Conservation (phyloP, 2,888 invertebrate genomes). For the Liposcelis brunnea region DNA sequence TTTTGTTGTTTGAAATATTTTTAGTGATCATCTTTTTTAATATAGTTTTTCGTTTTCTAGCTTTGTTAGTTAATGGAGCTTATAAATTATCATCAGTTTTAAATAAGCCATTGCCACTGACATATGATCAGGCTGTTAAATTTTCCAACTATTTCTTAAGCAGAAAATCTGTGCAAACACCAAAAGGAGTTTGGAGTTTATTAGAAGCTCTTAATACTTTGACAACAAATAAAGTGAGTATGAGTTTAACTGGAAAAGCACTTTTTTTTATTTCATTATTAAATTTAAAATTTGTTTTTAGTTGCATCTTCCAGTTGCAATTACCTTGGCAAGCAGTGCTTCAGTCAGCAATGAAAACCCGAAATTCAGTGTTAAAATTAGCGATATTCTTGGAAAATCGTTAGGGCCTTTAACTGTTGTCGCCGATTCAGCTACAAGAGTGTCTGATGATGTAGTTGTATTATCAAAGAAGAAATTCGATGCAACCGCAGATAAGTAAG, state of each 20-base stretch:
- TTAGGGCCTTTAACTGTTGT: conserved; percentile 44
- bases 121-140: conserved; percentile 65
- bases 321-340: conserved; percentile 60
- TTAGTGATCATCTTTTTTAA: conserved; percentile 1
- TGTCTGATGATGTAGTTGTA: conserved; percentile 56
- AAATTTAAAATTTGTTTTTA: conserved; percentile 19
- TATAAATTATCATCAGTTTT: conserved; percentile 41
- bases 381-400: conserved; percentile 56
- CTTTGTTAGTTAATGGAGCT: conserved; percentile 41
- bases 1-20: background rate
- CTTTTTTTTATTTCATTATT: background rate
- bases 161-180: conserved; percentile 71
- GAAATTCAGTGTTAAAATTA: conserved; percentile 50
- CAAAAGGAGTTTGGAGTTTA: conserved; percentile 66
- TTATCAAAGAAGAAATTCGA: conserved; percentile 41
- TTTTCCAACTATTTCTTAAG: conserved; percentile 80
- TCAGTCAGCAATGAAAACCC: conserved; percentile 36
- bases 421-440: conserved; percentile 56
- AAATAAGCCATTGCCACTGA: conserved; percentile 50
- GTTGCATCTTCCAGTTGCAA: conserved; percentile 65
- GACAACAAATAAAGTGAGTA: conserved; percentile 45
- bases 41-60: conserved; percentile 21
- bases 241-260: conserved; percentile 10
- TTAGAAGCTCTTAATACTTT: conserved; percentile 58
- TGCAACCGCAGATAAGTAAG: conserved; percentile 26